Base-by-base conservation (phyloP, 2,113 vertebrate genomes). In the Zeus faber region DNA sequence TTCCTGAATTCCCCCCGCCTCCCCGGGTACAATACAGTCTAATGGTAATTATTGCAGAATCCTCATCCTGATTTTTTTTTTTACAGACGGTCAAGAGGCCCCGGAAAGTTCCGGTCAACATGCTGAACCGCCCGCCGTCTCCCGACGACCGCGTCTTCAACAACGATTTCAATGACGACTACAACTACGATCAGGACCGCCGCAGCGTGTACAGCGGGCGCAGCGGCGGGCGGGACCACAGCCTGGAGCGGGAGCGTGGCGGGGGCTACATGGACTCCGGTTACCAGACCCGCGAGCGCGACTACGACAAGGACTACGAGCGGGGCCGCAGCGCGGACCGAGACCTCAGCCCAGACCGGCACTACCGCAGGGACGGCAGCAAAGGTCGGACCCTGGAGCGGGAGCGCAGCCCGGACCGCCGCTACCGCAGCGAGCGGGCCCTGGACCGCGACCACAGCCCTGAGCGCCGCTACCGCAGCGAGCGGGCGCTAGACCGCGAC, bases 1-100 rank as follows among this genome's bases (percentile, higher is more conserved):
- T 29, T 29, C n/a, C n/a, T n/a, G n/a, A n/a, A n/a, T n/a, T n/a
- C n/a, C 35, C 37, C 37, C 37, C 37, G 11, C 37, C 37, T 13
- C 1, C 31, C 31, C 27, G 4, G 4, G 27, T 29, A 5, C 9
- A 4, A 9, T 29, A 29, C 9, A n/a, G n/a, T n/a, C n/a, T n/a
- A n/a, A n/a, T n/a, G n/a, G n/a, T n/a, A n/a, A n/a, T n/a, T n/a
- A n/a, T n/a, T n/a, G n/a, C n/a, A n/a, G n/a, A n/a, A 29, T 29
- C 9, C 4, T 29, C 9, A 29, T 29, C 4, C 4, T 29, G 27
- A 29, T 26, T 0, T 66, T 0, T 39, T 70, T 17, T 13, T 21
- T 31, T 24, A 68, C 77, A 99, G 96, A 88, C 90, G 0, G 92
- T 99, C 44, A 99, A 99, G 76, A 88, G 97, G 58, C 87, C 92